phyloP scores from a whole-genome alignment of 2,888 invertebrate species.

The Emesis castigata region DNA sequence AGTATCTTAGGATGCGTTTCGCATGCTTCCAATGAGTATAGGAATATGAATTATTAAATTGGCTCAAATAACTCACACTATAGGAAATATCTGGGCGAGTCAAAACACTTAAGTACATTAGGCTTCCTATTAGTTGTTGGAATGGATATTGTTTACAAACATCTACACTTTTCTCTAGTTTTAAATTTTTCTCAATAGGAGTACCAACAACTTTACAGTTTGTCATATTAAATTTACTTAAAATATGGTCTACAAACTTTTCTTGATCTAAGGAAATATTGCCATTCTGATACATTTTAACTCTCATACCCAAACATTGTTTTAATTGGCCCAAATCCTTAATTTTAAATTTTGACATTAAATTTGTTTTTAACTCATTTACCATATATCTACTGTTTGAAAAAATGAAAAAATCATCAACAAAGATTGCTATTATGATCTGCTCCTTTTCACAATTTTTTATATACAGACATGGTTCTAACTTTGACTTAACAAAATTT shows the following conservation, averaged over 20 bases:
- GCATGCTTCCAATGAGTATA: not conserved
- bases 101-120: conserved; percentile 7
- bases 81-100: not conserved
- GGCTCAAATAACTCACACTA: conserved; percentile 21
- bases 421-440: conserved; percentile 15
- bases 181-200: conserved; percentile 59
- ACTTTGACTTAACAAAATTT: conserved; percentile 8
- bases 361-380: conserved; percentile 17
- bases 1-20: conserved; percentile 67
- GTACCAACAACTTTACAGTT: conserved; percentile 54
- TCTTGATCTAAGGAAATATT: not conserved
- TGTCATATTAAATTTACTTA: conserved; percentile 47
- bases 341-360: conserved; percentile 27
- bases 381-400: conserved; percentile 6
- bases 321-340: conserved; percentile 16
- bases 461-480: conserved; percentile 29
- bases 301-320: conserved; percentile 16
- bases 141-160: conserved; percentile 25
- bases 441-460: conserved; percentile 17
- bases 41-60: conserved; percentile 29
- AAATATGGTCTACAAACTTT: not conserved
- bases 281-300: conserved; percentile 9
- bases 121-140: conserved; percentile 40
- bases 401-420: conserved; percentile 32
- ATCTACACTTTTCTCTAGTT: conserved; percentile 16